Evolutionary conservation across 2,797 vertebrate species (phyloP), one percentile per base, ranked within the genome.

Genomic region (Catostomus latipinnis): DNA sequence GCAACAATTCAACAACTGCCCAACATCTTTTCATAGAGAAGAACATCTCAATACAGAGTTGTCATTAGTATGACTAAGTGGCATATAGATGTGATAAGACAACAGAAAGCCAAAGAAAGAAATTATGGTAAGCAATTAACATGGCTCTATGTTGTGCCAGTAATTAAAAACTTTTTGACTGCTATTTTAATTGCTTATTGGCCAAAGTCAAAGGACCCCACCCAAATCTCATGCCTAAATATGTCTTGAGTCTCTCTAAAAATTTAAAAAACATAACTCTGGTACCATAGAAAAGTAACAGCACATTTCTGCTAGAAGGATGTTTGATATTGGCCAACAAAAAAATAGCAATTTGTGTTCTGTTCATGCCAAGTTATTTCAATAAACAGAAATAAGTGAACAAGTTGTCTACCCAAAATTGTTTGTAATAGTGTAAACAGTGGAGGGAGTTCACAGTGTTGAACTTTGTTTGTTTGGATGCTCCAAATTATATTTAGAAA

Each of bases 361-460:
- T 3, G 34, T 34, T 34, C 34, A 34, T 4, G 34, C 2, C 34
- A 34, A 34, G 34, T 34, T 34, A 34, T 34, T 34, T 34, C 34
- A 34, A 34, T 34, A 4, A 3, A 34, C 34, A 34, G 34, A 34
- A 34, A 34, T 0, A 70, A 71, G 50, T 6, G 22, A 54, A 46
- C 34, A 67, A 58, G 46, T 10, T n/a, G 11, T 54, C 49, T 62
- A 1, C 4, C 57, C 2, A 3, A 69, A 46, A 43, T 12, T 14
- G 46, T 61, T 45, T 16, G 56, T 61, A 63, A 71, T 56, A 11
- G 53, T 71, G 76, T 78, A 71, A 60, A 63, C 76, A n/a, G 43
- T 63, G 43, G 45, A 58, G 53, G 6, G 62, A 67, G 13, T n/a
- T 52, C 45, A 18, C 14, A 6, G 6, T 11, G 7, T 9, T 60